Conservation (phyloP, 2,888 invertebrate genomes). For the Lottia scabra region DNA sequence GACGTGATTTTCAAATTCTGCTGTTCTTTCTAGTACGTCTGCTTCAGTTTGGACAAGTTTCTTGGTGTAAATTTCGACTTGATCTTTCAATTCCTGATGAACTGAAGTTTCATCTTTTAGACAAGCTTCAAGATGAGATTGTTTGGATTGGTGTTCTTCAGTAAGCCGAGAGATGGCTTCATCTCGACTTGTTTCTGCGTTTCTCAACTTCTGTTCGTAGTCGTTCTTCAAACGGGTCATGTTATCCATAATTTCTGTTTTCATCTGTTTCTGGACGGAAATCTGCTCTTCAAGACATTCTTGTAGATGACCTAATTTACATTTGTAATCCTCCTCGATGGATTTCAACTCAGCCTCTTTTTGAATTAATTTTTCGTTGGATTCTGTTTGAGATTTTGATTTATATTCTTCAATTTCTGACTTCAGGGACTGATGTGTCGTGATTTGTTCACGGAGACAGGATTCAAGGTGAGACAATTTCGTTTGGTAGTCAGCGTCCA, state of each 20-base stretch:
- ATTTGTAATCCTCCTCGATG: constrained; percentile 9
- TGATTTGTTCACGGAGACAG: constrained; percentile 10
- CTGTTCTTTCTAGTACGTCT: constrained; percentile 6
- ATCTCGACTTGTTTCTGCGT: constrained; percentile 20
- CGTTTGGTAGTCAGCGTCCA: constrained; percentile 23
- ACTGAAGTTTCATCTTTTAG: constrained; percentile 23
- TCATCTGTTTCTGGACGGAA: constrained; percentile 27
- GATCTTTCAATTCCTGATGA: constrained; percentile 7
- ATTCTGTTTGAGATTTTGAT: constrained; percentile 15
- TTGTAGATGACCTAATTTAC: constrained; percentile 8
- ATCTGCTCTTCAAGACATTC: constrained; percentile 17
- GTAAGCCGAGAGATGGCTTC: constrained; percentile 5
- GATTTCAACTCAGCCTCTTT: constrained; percentile 10
- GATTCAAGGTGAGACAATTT: constrained; percentile 19
- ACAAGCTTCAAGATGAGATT: constrained; percentile 3
- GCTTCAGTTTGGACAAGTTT: constrained; percentile 11
- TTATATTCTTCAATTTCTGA: constrained; percentile 13
- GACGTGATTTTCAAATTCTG: background rate
- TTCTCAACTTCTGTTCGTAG: constrained; percentile 15
- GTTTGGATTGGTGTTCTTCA: constrained; percentile 16
- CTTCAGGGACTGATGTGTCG: constrained; percentile 17
- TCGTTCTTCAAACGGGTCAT: constrained; percentile 19
- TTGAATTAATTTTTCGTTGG: constrained; percentile 4
- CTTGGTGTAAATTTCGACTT: constrained; percentile 12
- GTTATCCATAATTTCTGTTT: constrained; percentile 26